Percentiles rank a stretch among this genome's conserved stretches.
phyloP scores from a whole-genome alignment of 2,888 invertebrate genomes.

The Volucella zonaria region DNA sequence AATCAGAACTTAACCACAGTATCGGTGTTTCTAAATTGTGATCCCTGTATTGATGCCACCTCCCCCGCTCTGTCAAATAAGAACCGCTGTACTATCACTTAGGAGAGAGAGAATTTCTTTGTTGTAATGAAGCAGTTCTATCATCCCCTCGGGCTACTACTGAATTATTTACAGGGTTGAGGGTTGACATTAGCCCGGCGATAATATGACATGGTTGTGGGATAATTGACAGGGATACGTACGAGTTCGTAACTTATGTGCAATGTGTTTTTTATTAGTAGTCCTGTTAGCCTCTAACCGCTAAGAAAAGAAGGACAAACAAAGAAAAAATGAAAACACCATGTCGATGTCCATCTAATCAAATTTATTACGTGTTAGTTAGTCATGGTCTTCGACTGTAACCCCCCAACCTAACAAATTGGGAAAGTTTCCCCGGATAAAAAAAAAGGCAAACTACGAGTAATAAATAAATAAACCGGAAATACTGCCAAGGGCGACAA shows the following conservation, averaged over 20 bases:
- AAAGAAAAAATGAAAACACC: background rate
- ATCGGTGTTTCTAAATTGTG: conserved; percentile 41
- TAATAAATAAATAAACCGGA: conserved; percentile 74
- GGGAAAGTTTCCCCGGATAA: conserved; percentile 55
- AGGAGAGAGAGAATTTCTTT: background rate
- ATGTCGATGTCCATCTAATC: conserved; percentile 66
- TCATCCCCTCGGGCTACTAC: conserved; percentile 67
- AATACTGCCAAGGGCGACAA: conserved; percentile 61
- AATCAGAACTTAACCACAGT: conserved; percentile 66
- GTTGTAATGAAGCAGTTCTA: conserved; percentile 69
- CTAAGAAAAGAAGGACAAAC: too few species aligned
- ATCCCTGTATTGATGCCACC: conserved; percentile 65
- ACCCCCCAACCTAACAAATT: conserved; percentile 35
- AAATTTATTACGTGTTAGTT: conserved; percentile 74
- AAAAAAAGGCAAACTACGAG: conserved; percentile 32
- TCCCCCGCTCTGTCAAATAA: conserved; percentile 17
- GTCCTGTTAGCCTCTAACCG: conserved; percentile 22
- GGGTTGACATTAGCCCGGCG: conserved; percentile 67
- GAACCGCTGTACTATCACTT: background rate
- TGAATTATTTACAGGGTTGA: conserved; percentile 68
- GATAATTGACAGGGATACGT: conserved; percentile 71
- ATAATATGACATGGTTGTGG: conserved; percentile 73
- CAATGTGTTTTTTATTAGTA: conserved; percentile 59
- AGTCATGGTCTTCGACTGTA: conserved; percentile 56
- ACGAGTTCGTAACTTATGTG: conserved; percentile 5